A percentile compares a stretch with the other conserved stretches of the same genome.
Conservation (phyloP, 2,797 vertebrate species). For the Parotocinclus haroldoi region DNA sequence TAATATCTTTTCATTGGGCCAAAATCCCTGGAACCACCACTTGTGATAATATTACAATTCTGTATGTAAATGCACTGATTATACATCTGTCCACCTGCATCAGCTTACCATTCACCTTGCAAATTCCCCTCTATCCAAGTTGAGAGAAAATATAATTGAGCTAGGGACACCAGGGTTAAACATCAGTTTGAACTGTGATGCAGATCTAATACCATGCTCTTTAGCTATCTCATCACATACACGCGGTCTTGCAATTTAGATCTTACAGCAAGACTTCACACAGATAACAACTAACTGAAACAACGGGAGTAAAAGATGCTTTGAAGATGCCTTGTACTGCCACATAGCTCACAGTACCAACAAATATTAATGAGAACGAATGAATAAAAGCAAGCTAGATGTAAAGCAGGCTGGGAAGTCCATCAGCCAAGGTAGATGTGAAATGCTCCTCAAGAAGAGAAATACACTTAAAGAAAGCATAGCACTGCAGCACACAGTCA, state of each 20-base stretch:
- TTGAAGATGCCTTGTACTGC: constrained; percentile 25
- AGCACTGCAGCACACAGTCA: constrained; percentile 1
- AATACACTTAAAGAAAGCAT: constrained; percentile 12
- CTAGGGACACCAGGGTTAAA: constrained; percentile 16
- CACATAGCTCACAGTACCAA: constrained; percentile 22
- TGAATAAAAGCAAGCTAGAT: constrained; percentile 13
- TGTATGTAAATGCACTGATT: too few relatives aligned
- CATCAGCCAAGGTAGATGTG: constrained; percentile 9
- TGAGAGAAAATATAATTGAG: constrained; percentile 19
- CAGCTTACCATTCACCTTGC: too few relatives aligned
- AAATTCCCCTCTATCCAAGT: neutral
- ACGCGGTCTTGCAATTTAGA: constrained; percentile 6
- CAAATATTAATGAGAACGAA: constrained; percentile 17
- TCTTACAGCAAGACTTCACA: constrained; percentile 11
- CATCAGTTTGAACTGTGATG: constrained; percentile 22
- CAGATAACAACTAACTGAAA: too few relatives aligned
- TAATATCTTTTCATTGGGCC: too few relatives aligned
- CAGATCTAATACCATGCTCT: constrained; percentile 18
- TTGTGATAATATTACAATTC: too few relatives aligned
- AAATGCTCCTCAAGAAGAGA: constrained; percentile 8
- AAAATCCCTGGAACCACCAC: too few relatives aligned
- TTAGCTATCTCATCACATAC: constrained; percentile 5
- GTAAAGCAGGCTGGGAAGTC: constrained; percentile 3
- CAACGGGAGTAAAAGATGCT: neutral
- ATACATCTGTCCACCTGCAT: too few relatives aligned